Evolutionary conservation across 2,113 vertebrate species (phyloP), one percentile per base, ranked within the genome.

Genomic region (Electrona antarctica): DNA sequence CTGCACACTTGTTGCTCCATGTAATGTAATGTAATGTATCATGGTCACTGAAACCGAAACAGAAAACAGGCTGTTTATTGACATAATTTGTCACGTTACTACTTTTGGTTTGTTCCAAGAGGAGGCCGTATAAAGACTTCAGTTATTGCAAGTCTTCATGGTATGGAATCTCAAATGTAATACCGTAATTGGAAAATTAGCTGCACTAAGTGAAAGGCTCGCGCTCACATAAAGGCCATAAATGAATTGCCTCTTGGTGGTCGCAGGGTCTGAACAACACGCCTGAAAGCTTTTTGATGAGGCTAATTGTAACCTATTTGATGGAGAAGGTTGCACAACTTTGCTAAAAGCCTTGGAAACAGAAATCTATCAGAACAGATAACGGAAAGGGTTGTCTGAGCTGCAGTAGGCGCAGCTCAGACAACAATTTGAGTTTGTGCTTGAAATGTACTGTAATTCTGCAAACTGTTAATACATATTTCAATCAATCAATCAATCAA

Each of bases 281-380:
- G 88, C 86, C 79, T 93, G 86, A 93, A 93, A 94, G 93, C 92
- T 92, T 93, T 94, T 93, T 93, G 91, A 94, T 93, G 90, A 90
- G 47, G 75, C 71, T 78, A 60, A 21, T 81, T 84, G 85, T 78
- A 76, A 76, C 10, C 74, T 78, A 70, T 84, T 88, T 87, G 79
- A 87, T 85, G 70, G 71, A 83, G 67, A 76, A 72, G 74, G 87
- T 79, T 81, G 78, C 77, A 74, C 57, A 81, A 80, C 71, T 85
- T 86, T 78, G 71, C 83, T 91, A 91, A 92, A 93, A 92, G 89
- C 88, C 65, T 77, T 46, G 51, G 56, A 78, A 77, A 81, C 29
- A 63, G 15, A 64, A 9, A 33, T 15, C 52, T 55, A 28, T 29
- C 6, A 51, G 51, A 14, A 41, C 28, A 50, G 68, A 51, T 15